A percentile compares a stretch with the other conserved stretches of the same genome.
phyloP scores from a whole-genome alignment of 2,113 vertebrate species.

The Dipodomys merriami region DNA sequence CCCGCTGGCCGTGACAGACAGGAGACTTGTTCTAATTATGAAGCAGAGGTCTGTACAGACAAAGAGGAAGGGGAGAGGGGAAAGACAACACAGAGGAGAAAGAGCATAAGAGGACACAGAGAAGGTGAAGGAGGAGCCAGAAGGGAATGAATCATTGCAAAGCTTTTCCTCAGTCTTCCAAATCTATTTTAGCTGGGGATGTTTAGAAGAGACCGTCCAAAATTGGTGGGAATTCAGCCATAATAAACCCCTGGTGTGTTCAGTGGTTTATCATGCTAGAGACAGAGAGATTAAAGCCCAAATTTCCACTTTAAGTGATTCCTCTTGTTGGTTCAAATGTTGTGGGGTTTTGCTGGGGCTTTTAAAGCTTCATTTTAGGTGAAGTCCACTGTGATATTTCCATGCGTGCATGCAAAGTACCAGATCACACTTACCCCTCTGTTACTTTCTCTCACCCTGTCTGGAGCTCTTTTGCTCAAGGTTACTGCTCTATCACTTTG shows the following conservation, averaged over 20 bases:
- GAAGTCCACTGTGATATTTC: too few relatives aligned
- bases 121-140: neutral
- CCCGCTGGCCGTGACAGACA: too few relatives aligned
- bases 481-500: too few relatives aligned
- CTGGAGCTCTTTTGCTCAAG: too few relatives aligned
- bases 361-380: too few relatives aligned
- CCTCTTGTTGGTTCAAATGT: neutral
- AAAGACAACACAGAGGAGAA: neutral
- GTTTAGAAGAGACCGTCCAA: neutral
- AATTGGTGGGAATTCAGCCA: neutral
- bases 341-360: neutral
- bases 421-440: too few relatives aligned
- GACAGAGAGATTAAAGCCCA: neutral
- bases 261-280: neutral
- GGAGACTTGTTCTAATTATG: neutral
- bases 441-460: too few relatives aligned
- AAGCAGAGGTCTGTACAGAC: neutral
- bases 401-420: too few relatives aligned
- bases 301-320: neutral
- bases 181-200: neutral
- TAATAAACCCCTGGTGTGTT: neutral
- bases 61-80: accelerated
- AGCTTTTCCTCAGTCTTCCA: neutral
- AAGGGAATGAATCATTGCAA: neutral
- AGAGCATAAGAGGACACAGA: neutral